Conservation (phyloP, 2,797 vertebrate genomes). For the Octomys mimax region DNA sequence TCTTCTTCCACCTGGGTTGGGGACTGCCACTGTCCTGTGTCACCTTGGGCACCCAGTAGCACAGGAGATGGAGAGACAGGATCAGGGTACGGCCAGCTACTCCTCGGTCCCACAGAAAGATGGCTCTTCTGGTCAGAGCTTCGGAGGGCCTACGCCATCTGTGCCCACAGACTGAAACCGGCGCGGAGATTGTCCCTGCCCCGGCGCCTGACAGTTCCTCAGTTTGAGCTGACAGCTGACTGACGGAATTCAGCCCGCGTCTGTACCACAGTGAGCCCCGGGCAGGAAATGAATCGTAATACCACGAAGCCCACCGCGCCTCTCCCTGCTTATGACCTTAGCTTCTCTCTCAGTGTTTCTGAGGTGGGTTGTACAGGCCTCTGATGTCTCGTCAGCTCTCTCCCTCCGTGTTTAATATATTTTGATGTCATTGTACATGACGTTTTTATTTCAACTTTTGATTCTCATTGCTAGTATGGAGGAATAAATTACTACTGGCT, state of each 20-base stretch:
- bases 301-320: fast-evolving
- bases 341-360: neutral
- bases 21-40: neutral
- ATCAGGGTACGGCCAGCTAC: neutral
- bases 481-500: neutral
- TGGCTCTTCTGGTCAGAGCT: neutral
- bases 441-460: constrained; percentile 37
- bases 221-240: neutral
- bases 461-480: neutral
- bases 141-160: neutral
- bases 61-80: neutral
- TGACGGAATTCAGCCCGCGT: neutral
- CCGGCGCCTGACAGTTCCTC: neutral
- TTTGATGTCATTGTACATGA: neutral
- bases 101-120: neutral
- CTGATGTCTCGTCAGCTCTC: neutral
- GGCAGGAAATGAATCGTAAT: too few species aligned
- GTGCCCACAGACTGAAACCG: neutral
- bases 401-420: neutral
- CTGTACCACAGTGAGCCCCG: neutral
- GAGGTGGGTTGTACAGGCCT: fast-evolving
- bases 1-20: neutral
- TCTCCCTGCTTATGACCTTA: neutral
- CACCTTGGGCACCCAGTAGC: neutral
- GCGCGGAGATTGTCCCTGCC: neutral